Evolutionary conservation across 2,888 invertebrate genomes (phyloP).

Genomic region (Neoaliturus tenellus): DNA sequence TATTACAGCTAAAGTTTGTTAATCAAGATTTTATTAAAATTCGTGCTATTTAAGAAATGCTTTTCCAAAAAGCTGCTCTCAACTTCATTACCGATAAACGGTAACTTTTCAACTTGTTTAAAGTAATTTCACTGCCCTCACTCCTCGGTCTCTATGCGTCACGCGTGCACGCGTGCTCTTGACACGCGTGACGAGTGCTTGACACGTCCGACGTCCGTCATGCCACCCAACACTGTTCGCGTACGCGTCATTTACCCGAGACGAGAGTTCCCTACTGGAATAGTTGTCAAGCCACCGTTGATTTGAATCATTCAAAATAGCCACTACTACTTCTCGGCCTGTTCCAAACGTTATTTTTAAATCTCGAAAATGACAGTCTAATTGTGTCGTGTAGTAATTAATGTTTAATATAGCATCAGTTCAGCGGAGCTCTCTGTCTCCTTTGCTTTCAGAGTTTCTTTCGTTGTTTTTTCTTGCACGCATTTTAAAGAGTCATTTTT

Average conservation of each 20-base stretch:
- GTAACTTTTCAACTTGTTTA: no score
- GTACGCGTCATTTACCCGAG: neutral
- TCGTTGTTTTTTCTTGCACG: no score
- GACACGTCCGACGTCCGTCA: no score
- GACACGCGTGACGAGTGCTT: neutral
- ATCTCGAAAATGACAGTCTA: neutral
- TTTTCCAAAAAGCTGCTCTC: no score
- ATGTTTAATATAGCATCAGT: neutral
- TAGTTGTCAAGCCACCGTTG: neutral
- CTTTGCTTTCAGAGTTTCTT: no score
- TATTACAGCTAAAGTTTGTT: no score
- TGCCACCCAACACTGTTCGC: neutral
- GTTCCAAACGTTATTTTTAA: neutral
- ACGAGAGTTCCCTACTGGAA: neutral
- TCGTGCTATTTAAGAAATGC: no score
- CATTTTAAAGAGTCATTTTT: no score
- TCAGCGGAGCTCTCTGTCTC: neutral
- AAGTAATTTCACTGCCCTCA: no score
- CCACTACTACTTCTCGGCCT: neutral
- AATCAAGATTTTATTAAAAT: no score
- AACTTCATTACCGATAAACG: no score
- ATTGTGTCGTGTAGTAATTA: conserved; percentile 16
- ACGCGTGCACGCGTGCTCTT: neutral
- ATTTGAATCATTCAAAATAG: conserved; percentile 15
- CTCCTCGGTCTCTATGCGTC: no score